These are phyloP conservation scores for Orthosia gothica DNA, from an alignment of 2,888 invertebrate genomes.

Conservation along the genomic window DNA sequence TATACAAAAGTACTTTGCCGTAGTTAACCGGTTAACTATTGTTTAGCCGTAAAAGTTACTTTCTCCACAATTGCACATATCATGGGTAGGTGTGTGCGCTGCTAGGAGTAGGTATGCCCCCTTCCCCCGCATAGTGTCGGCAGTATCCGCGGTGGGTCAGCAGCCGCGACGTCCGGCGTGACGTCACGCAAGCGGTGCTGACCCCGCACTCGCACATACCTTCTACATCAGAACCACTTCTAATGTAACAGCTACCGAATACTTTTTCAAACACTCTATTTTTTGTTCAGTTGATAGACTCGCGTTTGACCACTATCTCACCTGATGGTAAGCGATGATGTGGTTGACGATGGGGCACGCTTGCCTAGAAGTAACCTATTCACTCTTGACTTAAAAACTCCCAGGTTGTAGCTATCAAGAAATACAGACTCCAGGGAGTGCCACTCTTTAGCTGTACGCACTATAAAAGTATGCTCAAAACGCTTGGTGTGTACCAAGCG, in stretches of 20 bases:
- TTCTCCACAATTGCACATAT: background rate
- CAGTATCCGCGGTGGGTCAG: conserved; percentile 2
- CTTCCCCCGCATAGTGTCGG: no score
- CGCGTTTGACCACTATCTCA: no score
- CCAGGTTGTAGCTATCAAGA: no score
- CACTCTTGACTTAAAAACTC: no score
- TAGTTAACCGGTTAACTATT: background rate
- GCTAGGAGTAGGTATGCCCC: background rate
- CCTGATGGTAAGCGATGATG: no score
- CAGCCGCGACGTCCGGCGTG: conserved; percentile 33
- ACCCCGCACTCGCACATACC: background rate
- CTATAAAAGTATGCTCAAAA: no score
- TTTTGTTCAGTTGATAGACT: background rate
- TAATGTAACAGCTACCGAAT: no score
- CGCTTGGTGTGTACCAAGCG: no score
- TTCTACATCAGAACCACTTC: background rate
- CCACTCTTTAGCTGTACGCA: no score
- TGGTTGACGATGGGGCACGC: no score
- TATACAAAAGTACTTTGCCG: background rate
- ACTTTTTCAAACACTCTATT: background rate
- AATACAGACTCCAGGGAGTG: no score
- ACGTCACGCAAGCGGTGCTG: conserved; percentile 33
- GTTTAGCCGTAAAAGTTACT: background rate
- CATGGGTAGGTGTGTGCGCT: background rate
- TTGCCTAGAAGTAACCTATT: no score